phyloP scores from a whole-genome alignment of 2,797 vertebrate genomes.

The Podargus strigoides region DNA sequence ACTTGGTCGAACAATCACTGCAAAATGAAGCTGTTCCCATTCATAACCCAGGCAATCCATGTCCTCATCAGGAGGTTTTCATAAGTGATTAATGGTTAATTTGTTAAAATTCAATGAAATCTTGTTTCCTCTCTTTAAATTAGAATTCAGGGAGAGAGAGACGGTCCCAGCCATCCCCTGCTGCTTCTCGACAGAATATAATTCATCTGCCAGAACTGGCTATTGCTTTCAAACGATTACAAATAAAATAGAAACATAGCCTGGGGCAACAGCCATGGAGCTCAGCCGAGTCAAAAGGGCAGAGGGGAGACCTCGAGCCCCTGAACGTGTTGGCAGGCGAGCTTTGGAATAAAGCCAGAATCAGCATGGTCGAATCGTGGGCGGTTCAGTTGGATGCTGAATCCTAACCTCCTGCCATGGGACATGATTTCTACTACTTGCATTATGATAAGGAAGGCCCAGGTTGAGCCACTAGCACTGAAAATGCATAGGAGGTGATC shows the following conservation, averaged over 20 bases:
- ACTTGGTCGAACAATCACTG: conserved; percentile 20
- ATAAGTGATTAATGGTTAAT: conserved; percentile 68
- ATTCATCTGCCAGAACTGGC: conserved; percentile 62
- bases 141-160: conserved; percentile 47
- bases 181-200: conserved; percentile 54
- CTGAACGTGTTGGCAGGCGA: neutral
- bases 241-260: conserved; percentile 56
- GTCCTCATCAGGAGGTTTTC: conserved; percentile 61
- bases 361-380: neutral
- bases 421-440: neutral
- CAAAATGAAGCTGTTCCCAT: conserved; percentile 53
- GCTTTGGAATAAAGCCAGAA: neutral
- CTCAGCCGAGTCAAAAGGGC: neutral
- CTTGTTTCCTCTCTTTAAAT: conserved; percentile 63
- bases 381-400: neutral
- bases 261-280: neutral
- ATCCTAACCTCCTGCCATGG: neutral
- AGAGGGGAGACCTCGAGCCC: conserved; percentile 5
- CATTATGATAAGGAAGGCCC: neutral
- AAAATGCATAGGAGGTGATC: neutral
- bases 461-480: neutral
- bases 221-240: conserved; percentile 54
- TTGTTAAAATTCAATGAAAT: conserved; percentile 71
- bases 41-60: conserved; percentile 40
- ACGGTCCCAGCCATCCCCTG: conserved; percentile 41